A percentile compares a stretch with the other conserved stretches of the same genome.
Evolutionary conservation across 2,113 vertebrate genomes (phyloP).

Genomic region (Sander lucioperca): DNA sequence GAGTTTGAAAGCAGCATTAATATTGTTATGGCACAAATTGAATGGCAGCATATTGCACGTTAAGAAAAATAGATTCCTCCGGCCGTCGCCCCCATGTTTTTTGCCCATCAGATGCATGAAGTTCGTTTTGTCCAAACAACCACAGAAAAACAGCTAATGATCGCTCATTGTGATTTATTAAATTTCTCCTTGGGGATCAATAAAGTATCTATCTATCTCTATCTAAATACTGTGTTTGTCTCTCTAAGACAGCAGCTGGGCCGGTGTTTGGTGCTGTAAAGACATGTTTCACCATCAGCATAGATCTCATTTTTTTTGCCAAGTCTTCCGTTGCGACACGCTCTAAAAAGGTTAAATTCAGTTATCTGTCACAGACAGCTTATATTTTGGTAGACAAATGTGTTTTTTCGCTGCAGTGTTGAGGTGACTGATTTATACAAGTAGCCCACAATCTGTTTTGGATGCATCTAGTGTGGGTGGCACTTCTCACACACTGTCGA

Average conservation of each 20-base stretch:
- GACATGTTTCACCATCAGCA: neutral
- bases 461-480: slow-evolving; percentile 55
- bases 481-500: slow-evolving; percentile 64
- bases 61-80: no score
- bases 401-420: slow-evolving; percentile 15
- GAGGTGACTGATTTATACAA: slow-evolving; percentile 28
- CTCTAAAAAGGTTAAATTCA: no score
- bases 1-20: no score
- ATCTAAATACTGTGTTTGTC: neutral
- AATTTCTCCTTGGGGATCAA: no score
- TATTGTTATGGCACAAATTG: no score
- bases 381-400: neutral
- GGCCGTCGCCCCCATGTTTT: no score
- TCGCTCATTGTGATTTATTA: no score
- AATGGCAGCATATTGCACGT: no score
- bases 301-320: neutral
- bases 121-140: no score
- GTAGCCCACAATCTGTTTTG: slow-evolving; percentile 47
- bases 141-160: no score
- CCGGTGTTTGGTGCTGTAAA: neutral
- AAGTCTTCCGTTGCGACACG: neutral
- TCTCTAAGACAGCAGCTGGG: neutral
- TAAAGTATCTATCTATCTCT: no score
- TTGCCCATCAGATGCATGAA: no score
- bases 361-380: neutral